These are phyloP conservation scores for Cheilosia grossa DNA, from an alignment of 2,888 invertebrate genomes.

Conservation along the genomic window DNA sequence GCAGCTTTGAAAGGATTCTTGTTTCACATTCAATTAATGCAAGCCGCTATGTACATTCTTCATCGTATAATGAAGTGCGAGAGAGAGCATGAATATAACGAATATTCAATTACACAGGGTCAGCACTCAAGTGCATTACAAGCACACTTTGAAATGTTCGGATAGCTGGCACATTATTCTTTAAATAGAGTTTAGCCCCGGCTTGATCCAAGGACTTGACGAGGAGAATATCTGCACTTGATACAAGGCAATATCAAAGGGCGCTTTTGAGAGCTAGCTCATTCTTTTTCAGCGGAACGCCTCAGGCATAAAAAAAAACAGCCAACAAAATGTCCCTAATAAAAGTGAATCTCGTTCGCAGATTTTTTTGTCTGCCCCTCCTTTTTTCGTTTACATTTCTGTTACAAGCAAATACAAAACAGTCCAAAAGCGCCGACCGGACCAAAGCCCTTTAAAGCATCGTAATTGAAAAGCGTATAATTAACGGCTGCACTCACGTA, in stretches of 20 bases:
- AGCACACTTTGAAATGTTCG: background rate
- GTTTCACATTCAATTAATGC: slow-evolving; percentile 13
- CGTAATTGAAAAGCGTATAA: background rate
- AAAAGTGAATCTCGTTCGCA: no score
- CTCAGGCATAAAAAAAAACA: background rate
- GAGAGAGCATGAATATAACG: no score
- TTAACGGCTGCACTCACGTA: background rate
- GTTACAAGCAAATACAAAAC: background rate
- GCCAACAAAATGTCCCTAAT: background rate
- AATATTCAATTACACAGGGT: slow-evolving; percentile 17
- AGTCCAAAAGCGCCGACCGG: background rate
- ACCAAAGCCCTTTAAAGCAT: no score
- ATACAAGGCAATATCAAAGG: background rate
- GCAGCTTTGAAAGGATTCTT: background rate
- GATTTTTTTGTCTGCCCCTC: no score
- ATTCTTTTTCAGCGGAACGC: background rate
- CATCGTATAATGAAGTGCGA: background rate
- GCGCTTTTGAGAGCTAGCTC: background rate
- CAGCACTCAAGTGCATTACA: slow-evolving; percentile 14
- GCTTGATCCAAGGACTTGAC: background rate
- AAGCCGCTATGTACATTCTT: background rate
- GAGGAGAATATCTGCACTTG: background rate
- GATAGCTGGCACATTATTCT: slow-evolving; percentile 10
- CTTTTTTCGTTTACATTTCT: background rate
- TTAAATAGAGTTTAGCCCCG: background rate